phyloP scores from a whole-genome alignment of 64 coral and sea anemone genomes.

The Stichodactyla mertensii region DNA sequence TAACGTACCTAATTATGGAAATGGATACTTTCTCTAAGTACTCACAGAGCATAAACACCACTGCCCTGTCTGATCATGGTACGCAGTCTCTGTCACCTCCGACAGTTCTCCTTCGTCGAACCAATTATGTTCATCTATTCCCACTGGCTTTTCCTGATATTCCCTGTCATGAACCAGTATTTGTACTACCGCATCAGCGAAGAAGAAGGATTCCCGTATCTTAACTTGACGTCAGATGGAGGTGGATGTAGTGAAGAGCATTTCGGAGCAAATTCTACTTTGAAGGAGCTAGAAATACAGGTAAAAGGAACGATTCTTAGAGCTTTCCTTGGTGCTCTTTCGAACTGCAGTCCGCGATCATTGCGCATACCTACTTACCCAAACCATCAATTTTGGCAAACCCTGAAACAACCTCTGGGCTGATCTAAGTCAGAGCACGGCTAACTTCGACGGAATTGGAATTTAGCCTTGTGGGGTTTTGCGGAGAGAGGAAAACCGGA shows the following conservation, averaged over 20 bases:
- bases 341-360: too few species aligned
- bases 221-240: slow-evolving; percentile 34
- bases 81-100: background rate
- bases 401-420: too few species aligned
- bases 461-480: too few species aligned
- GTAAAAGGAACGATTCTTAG: background rate
- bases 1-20: too few species aligned
- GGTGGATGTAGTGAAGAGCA: slow-evolving; percentile 28
- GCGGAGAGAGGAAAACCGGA: too few species aligned
- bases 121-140: slow-evolving; percentile 56
- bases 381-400: too few species aligned
- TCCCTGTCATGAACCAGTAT: slow-evolving; percentile 47
- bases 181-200: slow-evolving; percentile 62
- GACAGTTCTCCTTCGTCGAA: slow-evolving; percentile 49
- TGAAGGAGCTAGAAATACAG: slow-evolving; percentile 32
- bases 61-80: background rate
- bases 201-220: slow-evolving; percentile 47
- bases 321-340: background rate
- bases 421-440: too few species aligned
- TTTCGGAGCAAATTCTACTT: slow-evolving; percentile 15
- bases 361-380: too few species aligned
- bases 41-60: too few species aligned
- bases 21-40: too few species aligned
- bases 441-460: too few species aligned
- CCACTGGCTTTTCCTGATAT: slow-evolving; percentile 41